Evolutionary conservation across 1,140 invertebrate genomes (phyloP).

Genomic region (Triops longicaudatus): DNA sequence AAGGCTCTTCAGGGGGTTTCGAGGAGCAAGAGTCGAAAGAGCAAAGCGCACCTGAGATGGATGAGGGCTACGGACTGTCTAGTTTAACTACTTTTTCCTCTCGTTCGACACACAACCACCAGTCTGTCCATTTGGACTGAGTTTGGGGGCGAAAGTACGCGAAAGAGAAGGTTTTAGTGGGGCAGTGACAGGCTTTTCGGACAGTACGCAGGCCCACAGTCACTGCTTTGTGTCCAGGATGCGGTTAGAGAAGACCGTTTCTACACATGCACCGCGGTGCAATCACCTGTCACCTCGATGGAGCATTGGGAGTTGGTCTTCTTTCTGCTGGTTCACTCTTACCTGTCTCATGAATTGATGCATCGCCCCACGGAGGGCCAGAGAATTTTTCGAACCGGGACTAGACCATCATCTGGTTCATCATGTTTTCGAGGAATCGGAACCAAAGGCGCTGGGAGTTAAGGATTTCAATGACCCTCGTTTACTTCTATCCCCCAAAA

Average conservation of each 20-base stretch:
- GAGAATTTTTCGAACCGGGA: neutral
- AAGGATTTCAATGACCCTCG: no score
- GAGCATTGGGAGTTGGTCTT: neutral
- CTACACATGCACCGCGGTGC: neutral
- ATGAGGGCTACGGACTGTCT: neutral
- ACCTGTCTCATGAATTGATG: neutral
- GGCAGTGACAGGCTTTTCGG: neutral
- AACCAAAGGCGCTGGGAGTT: no score
- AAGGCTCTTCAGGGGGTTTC: neutral
- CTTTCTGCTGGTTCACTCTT: neutral
- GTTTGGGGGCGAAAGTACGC: no score
- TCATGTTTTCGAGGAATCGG: neutral
- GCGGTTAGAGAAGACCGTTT: neutral
- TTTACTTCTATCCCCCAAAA: no score
- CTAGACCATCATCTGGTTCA: neutral
- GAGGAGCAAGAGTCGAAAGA: neutral
- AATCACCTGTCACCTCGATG: neutral
- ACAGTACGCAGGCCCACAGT: neutral
- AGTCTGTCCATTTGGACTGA: neutral
- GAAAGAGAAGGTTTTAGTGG: no score
- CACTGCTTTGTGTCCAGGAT: neutral
- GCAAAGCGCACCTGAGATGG: neutral
- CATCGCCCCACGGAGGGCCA: neutral
- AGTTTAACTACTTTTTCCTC: neutral
- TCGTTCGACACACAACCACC: neutral